Percentiles rank a stretch among this genome's conserved stretches.
These are phyloP conservation scores for Hyaena hyaena DNA, from an alignment of 2,113 vertebrate genomes.

Conservation along the genomic window DNA sequence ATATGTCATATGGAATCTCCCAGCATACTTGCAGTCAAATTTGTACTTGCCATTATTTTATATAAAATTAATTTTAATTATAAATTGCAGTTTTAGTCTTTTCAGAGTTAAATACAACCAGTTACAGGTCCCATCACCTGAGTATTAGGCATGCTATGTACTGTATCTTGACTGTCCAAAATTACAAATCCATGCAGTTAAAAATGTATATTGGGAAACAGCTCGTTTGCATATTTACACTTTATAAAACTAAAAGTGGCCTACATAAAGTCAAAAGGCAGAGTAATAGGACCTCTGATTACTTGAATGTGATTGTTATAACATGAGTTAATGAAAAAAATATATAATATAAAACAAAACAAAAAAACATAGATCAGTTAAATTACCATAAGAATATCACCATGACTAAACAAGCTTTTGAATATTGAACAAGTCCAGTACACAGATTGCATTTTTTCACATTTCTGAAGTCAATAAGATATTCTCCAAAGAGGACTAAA, in stretches of 20 bases:
- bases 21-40: not conserved
- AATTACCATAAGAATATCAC: not conserved
- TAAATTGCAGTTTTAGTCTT: accelerated
- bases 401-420: not conserved
- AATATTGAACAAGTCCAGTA: not conserved
- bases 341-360: not conserved
- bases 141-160: not conserved
- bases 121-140: not conserved
- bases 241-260: conserved; percentile 77
- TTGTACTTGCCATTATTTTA: not conserved
- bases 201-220: conserved; percentile 62
- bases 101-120: conserved; percentile 1
- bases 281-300: conserved; percentile 66
- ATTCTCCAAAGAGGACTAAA: not conserved
- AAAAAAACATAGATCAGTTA: conserved; percentile 55
- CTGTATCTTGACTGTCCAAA: conserved; percentile 3
- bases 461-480: not conserved
- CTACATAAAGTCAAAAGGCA: not conserved
- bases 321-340: conserved; percentile 36
- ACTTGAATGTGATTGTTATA: conserved; percentile 64
- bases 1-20: not conserved
- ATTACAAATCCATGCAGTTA: conserved; percentile 64
- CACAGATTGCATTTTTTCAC: not conserved
- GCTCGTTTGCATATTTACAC: conserved; percentile 72
- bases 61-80: not conserved